phyloP scores from a whole-genome alignment of 2,797 vertebrate genomes.

The Pristis pectinata region DNA sequence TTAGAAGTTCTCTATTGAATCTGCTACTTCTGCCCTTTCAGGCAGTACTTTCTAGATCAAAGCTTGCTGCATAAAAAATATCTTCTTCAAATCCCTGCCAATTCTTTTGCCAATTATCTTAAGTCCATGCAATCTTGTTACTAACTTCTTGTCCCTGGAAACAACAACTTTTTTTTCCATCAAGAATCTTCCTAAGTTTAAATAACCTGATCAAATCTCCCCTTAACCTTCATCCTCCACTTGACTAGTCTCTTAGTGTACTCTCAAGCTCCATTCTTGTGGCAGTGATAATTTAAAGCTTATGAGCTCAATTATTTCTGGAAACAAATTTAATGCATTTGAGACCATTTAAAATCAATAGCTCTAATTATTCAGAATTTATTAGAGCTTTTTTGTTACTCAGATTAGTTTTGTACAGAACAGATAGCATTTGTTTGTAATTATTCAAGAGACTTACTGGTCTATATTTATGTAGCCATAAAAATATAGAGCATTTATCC shows the following conservation, averaged over 20 bases:
- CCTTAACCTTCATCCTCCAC: neutral
- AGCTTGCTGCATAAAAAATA: neutral
- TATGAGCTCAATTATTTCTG: neutral
- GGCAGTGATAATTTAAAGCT: neutral
- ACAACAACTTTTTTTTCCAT: neutral
- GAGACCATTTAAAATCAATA: neutral
- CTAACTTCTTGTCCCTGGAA: neutral
- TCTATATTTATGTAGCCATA: neutral
- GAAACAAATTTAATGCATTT: neutral
- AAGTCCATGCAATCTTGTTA: neutral
- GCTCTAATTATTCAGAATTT: neutral
- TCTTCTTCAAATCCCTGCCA: too few relatives aligned
- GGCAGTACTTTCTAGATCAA: neutral
- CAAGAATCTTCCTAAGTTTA: neutral
- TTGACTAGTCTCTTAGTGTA: too few relatives aligned
- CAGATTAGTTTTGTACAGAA: neutral
- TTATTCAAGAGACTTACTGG: neutral
- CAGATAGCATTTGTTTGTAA: neutral
- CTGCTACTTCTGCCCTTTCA: neutral
- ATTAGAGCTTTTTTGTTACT: neutral
- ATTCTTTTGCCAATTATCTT: neutral
- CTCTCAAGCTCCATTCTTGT: neutral
- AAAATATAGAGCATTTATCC: neutral
- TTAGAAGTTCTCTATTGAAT: neutral
- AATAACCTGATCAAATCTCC: neutral